Evolutionary conservation across 2,113 vertebrate species (phyloP).

Genomic region (Guaruba guarouba): DNA sequence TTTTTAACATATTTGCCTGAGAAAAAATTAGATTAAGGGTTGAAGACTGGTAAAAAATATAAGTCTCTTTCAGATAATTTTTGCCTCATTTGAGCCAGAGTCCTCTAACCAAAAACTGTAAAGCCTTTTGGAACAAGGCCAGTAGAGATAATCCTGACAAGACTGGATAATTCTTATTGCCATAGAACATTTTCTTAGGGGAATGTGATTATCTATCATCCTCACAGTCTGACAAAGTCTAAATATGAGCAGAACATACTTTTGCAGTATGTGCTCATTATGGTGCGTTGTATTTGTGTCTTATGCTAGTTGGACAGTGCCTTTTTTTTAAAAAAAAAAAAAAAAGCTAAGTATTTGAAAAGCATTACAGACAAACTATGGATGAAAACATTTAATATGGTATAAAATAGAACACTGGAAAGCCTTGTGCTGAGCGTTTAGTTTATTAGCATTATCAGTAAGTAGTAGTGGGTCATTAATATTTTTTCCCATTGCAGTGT

Average conservation of each 20-base stretch:
- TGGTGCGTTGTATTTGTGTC: not conserved
- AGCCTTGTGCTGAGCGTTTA: not conserved
- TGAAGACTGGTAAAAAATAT: not conserved
- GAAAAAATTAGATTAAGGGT: not conserved
- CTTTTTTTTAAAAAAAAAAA: not conserved
- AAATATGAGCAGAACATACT: not conserved
- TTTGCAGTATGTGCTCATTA: not conserved
- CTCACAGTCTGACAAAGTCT: not conserved
- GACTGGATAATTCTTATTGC: not conserved
- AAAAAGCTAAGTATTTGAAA: not conserved
- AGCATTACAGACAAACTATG: not conserved
- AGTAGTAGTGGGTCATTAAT: not conserved
- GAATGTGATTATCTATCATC: not conserved
- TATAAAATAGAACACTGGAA: not conserved
- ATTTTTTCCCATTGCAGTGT: not conserved
- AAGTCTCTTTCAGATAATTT: not conserved
- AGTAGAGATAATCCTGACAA: not conserved
- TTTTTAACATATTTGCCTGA: not conserved
- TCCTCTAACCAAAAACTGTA: not conserved
- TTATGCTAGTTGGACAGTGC: not conserved
- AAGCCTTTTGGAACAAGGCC: not conserved
- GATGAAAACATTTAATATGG: not conserved
- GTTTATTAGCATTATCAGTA: not conserved
- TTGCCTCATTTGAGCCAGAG: not conserved
- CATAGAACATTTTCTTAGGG: not conserved